Conservation (phyloP, 2,113 vertebrate species). For the Melanotaenia duboulayi region DNA sequence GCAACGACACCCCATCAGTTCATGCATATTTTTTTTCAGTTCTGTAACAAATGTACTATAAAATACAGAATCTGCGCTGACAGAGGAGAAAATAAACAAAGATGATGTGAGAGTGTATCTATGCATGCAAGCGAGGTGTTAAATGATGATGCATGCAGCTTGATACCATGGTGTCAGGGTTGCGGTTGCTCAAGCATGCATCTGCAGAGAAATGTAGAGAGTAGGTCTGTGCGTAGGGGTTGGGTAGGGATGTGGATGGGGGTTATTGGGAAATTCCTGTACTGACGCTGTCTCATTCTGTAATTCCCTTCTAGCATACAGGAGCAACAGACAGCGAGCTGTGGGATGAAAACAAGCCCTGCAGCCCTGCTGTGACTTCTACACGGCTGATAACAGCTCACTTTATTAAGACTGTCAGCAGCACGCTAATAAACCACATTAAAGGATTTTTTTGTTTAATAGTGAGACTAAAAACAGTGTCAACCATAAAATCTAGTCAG, state of each 20-base stretch:
- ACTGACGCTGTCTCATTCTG: slow-evolving; percentile 39
- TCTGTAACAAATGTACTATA: slow-evolving; percentile 16
- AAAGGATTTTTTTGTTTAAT: too few relatives aligned
- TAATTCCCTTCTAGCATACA: background rate
- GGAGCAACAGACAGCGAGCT: background rate
- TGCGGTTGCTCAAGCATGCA: background rate
- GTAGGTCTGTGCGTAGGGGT: background rate
- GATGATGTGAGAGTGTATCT: background rate
- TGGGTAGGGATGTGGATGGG: background rate
- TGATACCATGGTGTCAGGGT: too few relatives aligned
- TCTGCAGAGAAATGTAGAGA: slow-evolving; percentile 4
- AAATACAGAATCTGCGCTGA: slow-evolving; percentile 9
- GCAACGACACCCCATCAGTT: slow-evolving; percentile 47
- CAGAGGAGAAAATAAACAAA: background rate
- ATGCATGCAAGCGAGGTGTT: background rate
- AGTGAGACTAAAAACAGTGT: too few relatives aligned
- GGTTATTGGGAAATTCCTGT: slow-evolving; percentile 52
- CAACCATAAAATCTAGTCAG: too few relatives aligned
- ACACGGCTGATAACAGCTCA: background rate
- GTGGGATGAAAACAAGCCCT: slow-evolving; percentile 14
- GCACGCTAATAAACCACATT: too few relatives aligned
- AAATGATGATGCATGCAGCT: background rate
- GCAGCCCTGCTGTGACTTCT: slow-evolving; percentile 2
- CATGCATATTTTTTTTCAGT: background rate
- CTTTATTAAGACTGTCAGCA: too few relatives aligned